phyloP scores from a whole-genome alignment of 1,140 invertebrate genomes.

The Musca vetustissima region DNA sequence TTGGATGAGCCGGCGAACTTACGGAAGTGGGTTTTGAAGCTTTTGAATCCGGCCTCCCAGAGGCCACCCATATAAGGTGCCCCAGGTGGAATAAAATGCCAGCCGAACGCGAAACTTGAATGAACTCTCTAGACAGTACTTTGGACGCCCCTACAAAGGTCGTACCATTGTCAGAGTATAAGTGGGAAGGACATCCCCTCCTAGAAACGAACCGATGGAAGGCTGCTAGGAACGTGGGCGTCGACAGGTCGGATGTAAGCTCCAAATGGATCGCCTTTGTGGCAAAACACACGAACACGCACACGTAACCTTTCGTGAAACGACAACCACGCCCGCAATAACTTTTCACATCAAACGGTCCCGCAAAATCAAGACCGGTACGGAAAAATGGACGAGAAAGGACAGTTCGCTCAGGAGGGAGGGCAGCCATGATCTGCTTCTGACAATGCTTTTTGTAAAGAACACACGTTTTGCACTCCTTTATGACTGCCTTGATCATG shows the following conservation, averaged over 20 bases:
- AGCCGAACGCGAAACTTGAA: neutral
- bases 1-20: neutral
- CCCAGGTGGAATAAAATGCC: constrained; percentile 7
- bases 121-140: neutral
- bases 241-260: neutral
- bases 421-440: no score
- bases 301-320: neutral
- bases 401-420: neutral
- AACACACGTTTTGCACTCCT: neutral
- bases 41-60: no score
- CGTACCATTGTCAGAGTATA: neutral
- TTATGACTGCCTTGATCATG: neutral
- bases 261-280: no score
- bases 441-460: neutral
- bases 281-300: no score
- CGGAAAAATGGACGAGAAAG: neutral
- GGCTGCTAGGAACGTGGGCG: neutral
- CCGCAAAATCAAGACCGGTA: neutral
- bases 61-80: neutral
- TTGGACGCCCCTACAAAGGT: neutral
- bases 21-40: neutral
- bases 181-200: neutral
- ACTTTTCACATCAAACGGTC: neutral
- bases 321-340: neutral
- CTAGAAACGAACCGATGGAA: neutral